Base-by-base conservation (phyloP, 2,888 invertebrate genomes). In the Cerastoderma edule region DNA sequence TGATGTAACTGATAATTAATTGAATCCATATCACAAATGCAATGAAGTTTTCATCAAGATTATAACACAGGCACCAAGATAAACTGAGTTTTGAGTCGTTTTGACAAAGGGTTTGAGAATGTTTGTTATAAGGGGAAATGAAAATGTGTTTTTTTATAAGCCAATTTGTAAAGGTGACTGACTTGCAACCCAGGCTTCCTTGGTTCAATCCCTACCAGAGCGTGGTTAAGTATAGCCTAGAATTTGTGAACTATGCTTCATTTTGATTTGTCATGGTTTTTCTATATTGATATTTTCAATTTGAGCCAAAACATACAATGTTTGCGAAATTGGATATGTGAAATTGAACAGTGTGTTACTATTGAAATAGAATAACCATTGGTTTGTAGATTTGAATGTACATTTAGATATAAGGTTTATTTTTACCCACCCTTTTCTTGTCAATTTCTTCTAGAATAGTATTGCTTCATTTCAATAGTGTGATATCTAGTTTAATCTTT, bases 351-450 rank as follows among this genome's bases (percentile, higher is more conserved):
- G 1, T 16, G 22, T 53, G 2, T 1, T 13, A 22, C 13, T 22
- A 53, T n/a, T 53, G 2, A 10, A 22, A 53, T 53, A 53, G 24
- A 24, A 22, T 53, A n/a, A n/a, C n/a, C n/a, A n/a, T n/a, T n/a
- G n/a, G n/a, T 24, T 32, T 28, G 30, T 32, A 56, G 56, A 30
- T 56, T 56, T 56, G 27, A 8, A n/a, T 56, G 30, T 27, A 3
- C 3, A 27, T 56, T 56, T 56, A 56, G 56, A 56, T 28, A 56
- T 56, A 56, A 56, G 56, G n/a, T 28, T n/a, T 28, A 16, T 27
- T 22, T 56, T 56, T 56, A 56, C 30, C 30, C 30, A 28, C 56
- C 16, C 16, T 56, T 28, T 56, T 24, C 30, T 10, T 19, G n/a
- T 22, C 16, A 10, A 19, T 10, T 48, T 48, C 4, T 5, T 10